These are phyloP conservation scores for Trichacis sp. DNA, from an alignment of 2,888 invertebrate species.

Conservation along the genomic window DNA sequence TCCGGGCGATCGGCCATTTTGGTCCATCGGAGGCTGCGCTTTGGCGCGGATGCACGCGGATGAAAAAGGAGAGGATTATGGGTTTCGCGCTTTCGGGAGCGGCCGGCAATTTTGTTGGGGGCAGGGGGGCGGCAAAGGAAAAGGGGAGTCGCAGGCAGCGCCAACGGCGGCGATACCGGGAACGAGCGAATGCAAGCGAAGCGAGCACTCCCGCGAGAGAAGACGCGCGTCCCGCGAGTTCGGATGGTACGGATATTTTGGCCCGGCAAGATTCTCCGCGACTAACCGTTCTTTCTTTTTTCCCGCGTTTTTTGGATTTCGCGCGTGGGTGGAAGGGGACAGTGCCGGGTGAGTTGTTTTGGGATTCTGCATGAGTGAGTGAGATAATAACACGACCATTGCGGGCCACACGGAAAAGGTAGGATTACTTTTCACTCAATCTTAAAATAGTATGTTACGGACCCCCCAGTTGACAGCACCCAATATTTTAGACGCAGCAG, in stretches of 20 bases:
- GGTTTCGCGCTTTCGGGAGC: background rate
- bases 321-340: background rate
- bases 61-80: background rate
- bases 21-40: conserved; percentile 44
- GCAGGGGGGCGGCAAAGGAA: background rate
- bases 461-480: no score
- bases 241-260: conserved; percentile 22
- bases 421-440: no score
- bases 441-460: no score
- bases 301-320: background rate
- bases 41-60: background rate
- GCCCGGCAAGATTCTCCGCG: conserved; percentile 2
- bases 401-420: no score
- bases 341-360: background rate
- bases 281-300: background rate
- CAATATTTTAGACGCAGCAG: no score
- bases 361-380: no score
- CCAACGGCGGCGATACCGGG: conserved; percentile 38
- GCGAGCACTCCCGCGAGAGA: conserved; percentile 30
- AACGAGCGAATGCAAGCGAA: no score
- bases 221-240: conserved; percentile 35
- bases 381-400: no score
- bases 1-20: conserved; percentile 32
- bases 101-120: background rate
- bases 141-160: conserved; percentile 13